Base-by-base conservation (phyloP, 2,888 invertebrate species). In the Lobophora halterata region DNA sequence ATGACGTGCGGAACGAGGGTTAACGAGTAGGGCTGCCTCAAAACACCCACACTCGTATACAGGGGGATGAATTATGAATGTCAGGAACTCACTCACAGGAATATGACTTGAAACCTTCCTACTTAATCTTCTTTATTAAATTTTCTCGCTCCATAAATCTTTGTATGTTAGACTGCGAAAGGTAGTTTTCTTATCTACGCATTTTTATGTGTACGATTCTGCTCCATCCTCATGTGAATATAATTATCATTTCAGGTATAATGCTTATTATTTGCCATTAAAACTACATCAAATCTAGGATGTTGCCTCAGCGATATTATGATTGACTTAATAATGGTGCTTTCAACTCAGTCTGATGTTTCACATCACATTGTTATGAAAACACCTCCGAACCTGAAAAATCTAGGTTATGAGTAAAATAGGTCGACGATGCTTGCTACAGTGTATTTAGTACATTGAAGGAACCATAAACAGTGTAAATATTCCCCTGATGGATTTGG, bases 81-180 rank as follows among this genome's bases (percentile, higher is more conserved):
- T 31, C 37, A 37, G 43, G 25, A 47, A 33, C 26, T 29, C 36
- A 33, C 26, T 29, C 36, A 26, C 42, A 11, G 34, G 45, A 35
- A 45, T 38, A 47, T 31, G 36, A 43, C 39, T 40, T 17, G 37
- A 26, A 40, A 36, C 32, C 32, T 40, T 47, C 32, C 36, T 45
- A 45, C 40, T 35, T 52, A 40, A 49, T 40, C 16, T 34, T 39
- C 37, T 47, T 49, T 52, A 52, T 47, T 46, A 41, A 51, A 48
- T 28, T 40, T 34, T 17, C 38, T 39, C 40, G 29, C 20, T 17
- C 27, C 23, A 32, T 46, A 33, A 36, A 34, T 25, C 33, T 41
- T 46, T 20, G 27, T 26, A 32, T 36, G n/a, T n/a, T n/a, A n/a
- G n/a, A n/a, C n/a, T n/a, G n/a, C n/a, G n/a, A n/a, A n/a, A n/a